phyloP scores from a whole-genome alignment of 2,888 invertebrate species.

The Xestobium rufovillosum region DNA sequence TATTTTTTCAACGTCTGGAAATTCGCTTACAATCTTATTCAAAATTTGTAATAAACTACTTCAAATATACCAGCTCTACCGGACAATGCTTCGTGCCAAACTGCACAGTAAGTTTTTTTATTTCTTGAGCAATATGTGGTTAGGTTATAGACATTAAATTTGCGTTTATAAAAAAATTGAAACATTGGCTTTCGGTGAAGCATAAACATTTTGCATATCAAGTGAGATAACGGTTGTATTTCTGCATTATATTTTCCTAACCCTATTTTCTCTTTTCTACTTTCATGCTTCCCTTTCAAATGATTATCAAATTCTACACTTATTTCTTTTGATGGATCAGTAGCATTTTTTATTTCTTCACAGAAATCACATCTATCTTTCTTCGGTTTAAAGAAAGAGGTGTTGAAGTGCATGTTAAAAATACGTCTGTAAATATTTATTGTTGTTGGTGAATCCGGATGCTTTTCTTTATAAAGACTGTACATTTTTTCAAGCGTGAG shows the following conservation, averaged over 20 bases:
- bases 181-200: conserved; percentile 7
- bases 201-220: conserved; percentile 14
- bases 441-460: conserved; percentile 7
- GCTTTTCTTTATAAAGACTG: conserved; percentile 1
- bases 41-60: conserved; percentile 14
- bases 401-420: conserved; percentile 11
- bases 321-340: background rate
- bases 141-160: conserved; percentile 10
- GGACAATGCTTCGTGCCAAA: conserved; percentile 13
- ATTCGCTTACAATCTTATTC: conserved; percentile 9
- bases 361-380: conserved; percentile 13
- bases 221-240: conserved; percentile 10
- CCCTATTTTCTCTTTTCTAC: conserved; percentile 7
- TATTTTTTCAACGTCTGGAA: conserved; percentile 10
- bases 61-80: conserved; percentile 14
- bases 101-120: conserved; percentile 10
- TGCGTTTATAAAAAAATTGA: conserved; percentile 13
- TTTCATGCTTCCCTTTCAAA: conserved; percentile 1
- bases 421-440: conserved; percentile 8
- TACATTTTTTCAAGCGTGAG: conserved; percentile 10
- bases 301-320: conserved; percentile 4
- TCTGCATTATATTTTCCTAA: background rate
- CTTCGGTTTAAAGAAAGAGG: conserved; percentile 11
- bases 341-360: conserved; percentile 7
- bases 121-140: conserved; percentile 4